Base-by-base conservation (phyloP, 2,113 vertebrate genomes). In the Sinocyclocheilus anophthalmus region DNA sequence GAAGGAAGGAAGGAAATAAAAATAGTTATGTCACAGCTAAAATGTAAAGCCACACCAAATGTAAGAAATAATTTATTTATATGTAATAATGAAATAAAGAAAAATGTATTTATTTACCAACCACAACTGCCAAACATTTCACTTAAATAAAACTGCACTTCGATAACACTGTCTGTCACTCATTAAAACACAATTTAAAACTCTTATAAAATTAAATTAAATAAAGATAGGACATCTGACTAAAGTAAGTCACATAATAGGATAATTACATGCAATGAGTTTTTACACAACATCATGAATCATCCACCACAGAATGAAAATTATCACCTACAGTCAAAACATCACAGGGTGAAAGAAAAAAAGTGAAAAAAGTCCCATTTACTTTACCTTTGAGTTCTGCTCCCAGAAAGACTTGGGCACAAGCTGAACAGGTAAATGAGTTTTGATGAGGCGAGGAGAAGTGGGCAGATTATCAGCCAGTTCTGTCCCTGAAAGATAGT, bases 321-420 rank as follows among this genome's bases (percentile, higher is more conserved):
- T 22, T 26, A 26, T 55, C 16, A 55, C 5, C 53, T 18, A 55
- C 14, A 16, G 3, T 50, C 48, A 50, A 12, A 50, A 53, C 16
- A 55, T 55, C 53, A 55, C 12, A 50, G 13, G 4, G 1, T 18
- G 0, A 55, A 55, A 18, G 0, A 55, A 50, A 50, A 12, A 50
- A 13, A 33, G 12, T 5, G 2, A 50, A 50, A 50, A 13, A 50
- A 50, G 5, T 45, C 1, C 3, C 10, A 42, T 59, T 72, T 57
- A 42, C 26, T 81, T 87, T 94, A 96, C 96, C 95, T 92, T 96
- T 92, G 95, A 93, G 48, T 94, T 93, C 37, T 96, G 92, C 57
- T 97, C 95, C 95, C 89, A 94, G 87, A 97, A 97, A 14, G 96
- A 96, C 20, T 84, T 86, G 0, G 95, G 96, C 63, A 97, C 85